Conservation (phyloP, 2,888 invertebrate genomes). For the Neoaliturus tenellus region DNA sequence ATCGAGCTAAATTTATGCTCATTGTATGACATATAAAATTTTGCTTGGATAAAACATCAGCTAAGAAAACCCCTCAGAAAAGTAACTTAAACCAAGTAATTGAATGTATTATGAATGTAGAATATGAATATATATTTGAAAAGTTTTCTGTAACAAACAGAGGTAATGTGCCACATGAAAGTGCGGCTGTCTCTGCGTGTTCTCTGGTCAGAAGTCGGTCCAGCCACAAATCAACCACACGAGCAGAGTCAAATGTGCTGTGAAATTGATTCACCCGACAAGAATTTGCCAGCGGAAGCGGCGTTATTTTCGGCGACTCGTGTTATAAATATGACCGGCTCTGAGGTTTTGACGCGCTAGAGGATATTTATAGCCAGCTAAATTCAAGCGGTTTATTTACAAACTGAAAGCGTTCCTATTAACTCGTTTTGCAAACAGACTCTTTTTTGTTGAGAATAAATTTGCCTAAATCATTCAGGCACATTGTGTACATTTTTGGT, state of each 20-base stretch:
- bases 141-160: not conserved
- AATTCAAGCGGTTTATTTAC: slow-evolving; percentile 50
- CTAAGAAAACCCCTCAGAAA: no score
- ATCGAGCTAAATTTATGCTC: no score
- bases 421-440: slow-evolving; percentile 23
- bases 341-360: slow-evolving; percentile 46
- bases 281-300: slow-evolving; percentile 46
- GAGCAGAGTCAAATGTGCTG: slow-evolving; percentile 19
- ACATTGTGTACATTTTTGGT: not conserved
- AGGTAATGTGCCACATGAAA: not conserved
- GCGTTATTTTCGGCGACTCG: slow-evolving; percentile 29
- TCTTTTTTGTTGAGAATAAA: slow-evolving; percentile 1
- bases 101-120: no score
- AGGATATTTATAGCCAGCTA: slow-evolving; percentile 35
- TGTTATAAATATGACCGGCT: slow-evolving; percentile 18
- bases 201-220: slow-evolving; percentile 4
- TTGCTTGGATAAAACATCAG: no score
- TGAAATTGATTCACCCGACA: slow-evolving; percentile 47
- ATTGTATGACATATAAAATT: no score
- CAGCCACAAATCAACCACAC: slow-evolving; percentile 17
- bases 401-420: slow-evolving; percentile 33
- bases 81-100: no score
- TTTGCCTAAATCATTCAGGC: not conserved
- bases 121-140: no score
- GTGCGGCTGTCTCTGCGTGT: not conserved